Conservation (phyloP, 2,888 invertebrate species). For the Trissolcus japonicus region DNA sequence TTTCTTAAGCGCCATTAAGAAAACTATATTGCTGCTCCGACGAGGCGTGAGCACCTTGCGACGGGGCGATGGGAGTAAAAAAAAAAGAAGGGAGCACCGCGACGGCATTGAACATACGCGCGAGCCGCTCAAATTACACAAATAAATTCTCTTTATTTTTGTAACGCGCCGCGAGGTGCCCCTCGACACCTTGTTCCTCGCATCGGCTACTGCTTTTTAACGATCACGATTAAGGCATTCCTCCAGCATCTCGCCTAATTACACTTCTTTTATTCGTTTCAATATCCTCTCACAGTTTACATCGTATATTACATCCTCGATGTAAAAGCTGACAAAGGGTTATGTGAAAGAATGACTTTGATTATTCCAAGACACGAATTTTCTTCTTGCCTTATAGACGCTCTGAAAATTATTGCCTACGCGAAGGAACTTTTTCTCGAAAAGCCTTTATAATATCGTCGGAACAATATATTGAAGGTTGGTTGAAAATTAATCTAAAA, state of each 20-base stretch:
- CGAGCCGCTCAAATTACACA: slow-evolving; percentile 72
- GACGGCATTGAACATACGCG: slow-evolving; percentile 69
- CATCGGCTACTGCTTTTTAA: slow-evolving; percentile 58
- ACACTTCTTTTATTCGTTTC: slow-evolving; percentile 46
- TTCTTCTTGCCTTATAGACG: slow-evolving; percentile 21
- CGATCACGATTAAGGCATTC: slow-evolving; percentile 59
- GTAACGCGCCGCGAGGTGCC: slow-evolving; percentile 49
- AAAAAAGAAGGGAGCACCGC: slow-evolving; percentile 51
- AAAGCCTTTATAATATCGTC: no score
- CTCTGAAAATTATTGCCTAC: slow-evolving; percentile 16
- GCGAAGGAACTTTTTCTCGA: neutral
- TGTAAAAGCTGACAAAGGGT: slow-evolving; percentile 31
- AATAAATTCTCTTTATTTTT: slow-evolving; percentile 76
- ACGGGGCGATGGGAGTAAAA: slow-evolving; percentile 6
- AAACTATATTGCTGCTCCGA: slow-evolving; percentile 75
- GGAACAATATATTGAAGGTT: slow-evolving; percentile 1
- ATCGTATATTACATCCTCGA: slow-evolving; percentile 44
- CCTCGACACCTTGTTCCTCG: slow-evolving; percentile 34
- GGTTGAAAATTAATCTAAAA: neutral
- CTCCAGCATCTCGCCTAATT: slow-evolving; percentile 69
- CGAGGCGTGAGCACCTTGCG: slow-evolving; percentile 57
- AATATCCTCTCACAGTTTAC: slow-evolving; percentile 45
- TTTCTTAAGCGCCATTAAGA: slow-evolving; percentile 76
- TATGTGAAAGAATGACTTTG: slow-evolving; percentile 20
- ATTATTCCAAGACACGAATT: slow-evolving; percentile 45